Evolutionary conservation across 2,888 invertebrate genomes (phyloP).

Genomic region (Malachius bipustulatus): DNA sequence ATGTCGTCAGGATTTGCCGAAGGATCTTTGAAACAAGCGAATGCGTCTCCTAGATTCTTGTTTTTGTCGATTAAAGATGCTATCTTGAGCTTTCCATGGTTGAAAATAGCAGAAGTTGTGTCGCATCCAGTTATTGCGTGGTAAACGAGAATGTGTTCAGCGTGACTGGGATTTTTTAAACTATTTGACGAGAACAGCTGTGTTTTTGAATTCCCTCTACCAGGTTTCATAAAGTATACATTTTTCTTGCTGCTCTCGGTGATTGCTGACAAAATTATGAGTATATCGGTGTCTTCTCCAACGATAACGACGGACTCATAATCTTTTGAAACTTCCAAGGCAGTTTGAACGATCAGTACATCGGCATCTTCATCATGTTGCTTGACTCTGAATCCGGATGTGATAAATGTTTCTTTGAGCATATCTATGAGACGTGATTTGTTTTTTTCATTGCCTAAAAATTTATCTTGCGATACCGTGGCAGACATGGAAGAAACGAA

Average conservation of each 20-base stretch:
- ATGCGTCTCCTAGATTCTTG: conserved; percentile 8
- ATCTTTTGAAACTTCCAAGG: conserved; percentile 11
- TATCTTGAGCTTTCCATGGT: conserved; percentile 14
- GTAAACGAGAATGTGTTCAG: no score
- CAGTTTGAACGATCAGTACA: conserved; percentile 12
- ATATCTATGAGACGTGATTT: no score
- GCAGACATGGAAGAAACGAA: conserved; percentile 9
- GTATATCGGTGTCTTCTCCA: conserved; percentile 21
- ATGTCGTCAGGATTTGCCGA: conserved; percentile 8
- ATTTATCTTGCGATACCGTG: conserved; percentile 17
- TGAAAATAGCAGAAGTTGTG: conserved; percentile 17
- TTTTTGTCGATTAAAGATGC: conserved; percentile 13
- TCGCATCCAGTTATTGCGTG: conserved; percentile 13
- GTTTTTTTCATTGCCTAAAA: conserved; percentile 17
- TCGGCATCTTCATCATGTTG: background rate
- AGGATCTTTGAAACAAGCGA: conserved; percentile 10
- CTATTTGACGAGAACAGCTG: conserved; percentile 2
- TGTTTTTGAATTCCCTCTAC: background rate
- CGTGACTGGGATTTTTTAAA: background rate
- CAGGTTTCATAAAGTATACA: conserved; percentile 13
- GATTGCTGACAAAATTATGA: conserved; percentile 18
- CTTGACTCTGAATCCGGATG: no score
- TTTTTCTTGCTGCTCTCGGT: conserved; percentile 11
- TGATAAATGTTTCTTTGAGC: conserved; percentile 19
- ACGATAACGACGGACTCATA: conserved; percentile 17